These are phyloP conservation scores for Patella pellucida DNA, from an alignment of 2,888 invertebrate species.

Conservation along the genomic window DNA sequence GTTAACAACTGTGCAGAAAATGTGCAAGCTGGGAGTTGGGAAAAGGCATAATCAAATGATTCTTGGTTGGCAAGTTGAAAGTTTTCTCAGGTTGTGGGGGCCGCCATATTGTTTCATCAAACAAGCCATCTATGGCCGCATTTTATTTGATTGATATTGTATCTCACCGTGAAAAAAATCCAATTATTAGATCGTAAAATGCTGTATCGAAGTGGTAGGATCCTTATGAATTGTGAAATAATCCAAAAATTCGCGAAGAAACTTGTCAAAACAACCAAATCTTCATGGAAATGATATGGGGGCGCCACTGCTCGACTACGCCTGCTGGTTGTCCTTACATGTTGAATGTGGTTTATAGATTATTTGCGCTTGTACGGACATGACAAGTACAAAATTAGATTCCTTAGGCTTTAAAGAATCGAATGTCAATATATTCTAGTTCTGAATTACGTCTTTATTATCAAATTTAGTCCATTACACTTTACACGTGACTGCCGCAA, in stretches of 20 bases:
- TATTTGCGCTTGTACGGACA: not conserved
- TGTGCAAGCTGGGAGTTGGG: too few species aligned
- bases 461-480: not conserved
- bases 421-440: not conserved
- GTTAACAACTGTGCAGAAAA: too few species aligned
- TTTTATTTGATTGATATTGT: too few species aligned
- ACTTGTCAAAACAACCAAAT: not conserved
- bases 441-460: not conserved
- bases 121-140: not conserved
- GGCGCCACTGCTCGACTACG: conserved; percentile 11
- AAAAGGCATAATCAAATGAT: not conserved
- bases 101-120: conserved; percentile 10
- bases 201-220: too few species aligned
- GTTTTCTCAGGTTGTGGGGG: not conserved
- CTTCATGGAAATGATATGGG: not conserved
- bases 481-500: not conserved
- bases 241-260: too few species aligned
- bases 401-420: not conserved
- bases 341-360: not conserved
- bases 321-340: not conserved
- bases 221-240: too few species aligned
- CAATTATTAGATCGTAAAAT: too few species aligned
- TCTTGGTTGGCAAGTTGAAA: conserved; percentile 4
- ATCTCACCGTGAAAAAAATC: too few species aligned
- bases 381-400: not conserved